Base-by-base conservation (phyloP, 1,140 invertebrate species). In the Triops longicaudatus region DNA sequence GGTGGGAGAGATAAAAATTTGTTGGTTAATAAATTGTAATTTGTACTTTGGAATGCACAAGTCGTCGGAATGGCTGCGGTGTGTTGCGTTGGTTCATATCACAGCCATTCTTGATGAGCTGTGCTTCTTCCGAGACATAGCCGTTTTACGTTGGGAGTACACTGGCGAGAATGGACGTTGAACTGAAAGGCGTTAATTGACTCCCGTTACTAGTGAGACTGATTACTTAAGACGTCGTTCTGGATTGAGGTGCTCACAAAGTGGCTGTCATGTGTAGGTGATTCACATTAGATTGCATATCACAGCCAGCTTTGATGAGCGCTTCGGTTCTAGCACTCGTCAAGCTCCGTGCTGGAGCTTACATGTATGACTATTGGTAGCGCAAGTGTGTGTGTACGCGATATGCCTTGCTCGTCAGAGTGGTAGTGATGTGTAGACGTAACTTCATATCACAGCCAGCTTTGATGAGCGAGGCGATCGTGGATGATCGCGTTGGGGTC, bases 71-170 rank as follows among this genome's bases (percentile, higher is more conserved):
- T 91, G 90, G 89, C 88, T 92, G 91, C 91, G 91, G 88, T 90
- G 89, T 91, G 90, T 90, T 86, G 85, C 81, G 83, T 80, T 84
- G 75, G 83, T 63, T 89, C 91, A 92, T 93, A 93, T 93, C 92
- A 92, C 91, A 92, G 91, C 91, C 91, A 91, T 91, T 91, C 90
- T 91, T 91, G 90, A 91, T 90, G 90, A 91, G 89, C 90, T 90
- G 84, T 87, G 87, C 87, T 85, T 84, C 82, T 17, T 63, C 22
- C 50, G 10, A 63, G 22, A 63, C 0, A 5, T 22, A 12, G 22
- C 50, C 14, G 7, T 17, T 5, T 6, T 6, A 63, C 22, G 1
- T 10, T 14, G 50, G 17, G 22, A 63, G 50, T 0, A 0, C 9
- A 63, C n/a, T 63, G 9, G 14, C n/a, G 12, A 0, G 44, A 14